phyloP scores from a whole-genome alignment of 2,888 invertebrate genomes.

The Fragum fragum region DNA sequence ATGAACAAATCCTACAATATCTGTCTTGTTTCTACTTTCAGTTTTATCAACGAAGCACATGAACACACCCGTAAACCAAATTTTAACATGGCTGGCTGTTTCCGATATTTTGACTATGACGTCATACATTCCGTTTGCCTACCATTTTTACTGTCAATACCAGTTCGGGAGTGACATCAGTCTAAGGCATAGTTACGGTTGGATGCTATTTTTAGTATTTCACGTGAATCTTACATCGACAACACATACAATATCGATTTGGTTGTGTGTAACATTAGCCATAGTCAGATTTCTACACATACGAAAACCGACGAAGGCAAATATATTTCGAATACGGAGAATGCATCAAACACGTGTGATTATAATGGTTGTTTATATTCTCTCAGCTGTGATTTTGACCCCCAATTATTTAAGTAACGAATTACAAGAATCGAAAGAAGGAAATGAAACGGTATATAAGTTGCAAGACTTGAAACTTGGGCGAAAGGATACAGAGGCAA shows the following conservation, averaged over 20 bases:
- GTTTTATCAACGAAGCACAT: constrained; percentile 94
- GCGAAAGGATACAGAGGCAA: constrained; percentile 73
- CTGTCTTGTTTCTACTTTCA: constrained; percentile 16
- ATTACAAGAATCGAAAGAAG: constrained; percentile 59
- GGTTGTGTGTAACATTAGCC: constrained; percentile 96
- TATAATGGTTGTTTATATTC: constrained; percentile 94
- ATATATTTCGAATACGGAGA: constrained; percentile 89
- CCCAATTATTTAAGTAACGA: constrained; percentile 94
- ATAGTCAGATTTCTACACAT: constrained; percentile 93
- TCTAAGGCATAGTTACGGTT: constrained; percentile 82
- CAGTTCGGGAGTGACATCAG: constrained; percentile 68
- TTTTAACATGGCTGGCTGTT: constrained; percentile 94
- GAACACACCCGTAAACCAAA: constrained; percentile 95
- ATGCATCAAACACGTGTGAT: constrained; percentile 92
- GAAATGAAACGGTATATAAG: constrained; percentile 74
- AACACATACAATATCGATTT: constrained; percentile 96
- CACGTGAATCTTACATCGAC: constrained; percentile 96
- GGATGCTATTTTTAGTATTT: constrained; percentile 88
- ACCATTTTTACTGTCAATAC: constrained; percentile 88
- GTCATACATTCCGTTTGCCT: constrained; percentile 96
- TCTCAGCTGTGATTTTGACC: constrained; percentile 93
- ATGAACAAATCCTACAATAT: no score
- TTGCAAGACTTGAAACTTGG: constrained; percentile 75
- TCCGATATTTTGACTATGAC: constrained; percentile 95
- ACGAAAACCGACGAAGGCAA: constrained; percentile 93